Conservation (phyloP, 30 jellyfish, hydroid and myxozoan species). For the Cassiopea andromeda region DNA sequence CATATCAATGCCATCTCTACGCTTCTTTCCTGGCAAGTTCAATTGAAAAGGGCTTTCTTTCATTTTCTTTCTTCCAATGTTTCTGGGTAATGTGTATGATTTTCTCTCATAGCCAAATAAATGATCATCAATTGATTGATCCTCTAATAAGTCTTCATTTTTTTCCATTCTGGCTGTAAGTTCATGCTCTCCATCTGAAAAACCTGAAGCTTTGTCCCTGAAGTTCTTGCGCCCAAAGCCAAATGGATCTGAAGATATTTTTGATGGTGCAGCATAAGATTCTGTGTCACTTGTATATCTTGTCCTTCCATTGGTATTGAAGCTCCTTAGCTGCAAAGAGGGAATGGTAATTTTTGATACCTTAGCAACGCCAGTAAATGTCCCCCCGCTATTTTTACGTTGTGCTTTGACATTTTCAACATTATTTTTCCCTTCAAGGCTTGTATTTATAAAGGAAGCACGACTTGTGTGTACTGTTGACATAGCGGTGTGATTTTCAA, state of each 20-base stretch:
- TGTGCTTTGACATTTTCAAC: slow-evolving; percentile 41
- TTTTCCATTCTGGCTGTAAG: slow-evolving; percentile 76
- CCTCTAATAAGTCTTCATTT: slow-evolving; percentile 58
- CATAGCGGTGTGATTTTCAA: slow-evolving; percentile 55
- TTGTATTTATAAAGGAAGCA: slow-evolving; percentile 21
- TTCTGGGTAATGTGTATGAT: slow-evolving; percentile 84
- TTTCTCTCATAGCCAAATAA: slow-evolving; percentile 43
- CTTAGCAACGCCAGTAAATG: slow-evolving; percentile 78
- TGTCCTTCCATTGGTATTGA: slow-evolving; percentile 40
- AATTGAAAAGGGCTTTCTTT: slow-evolving; percentile 77
- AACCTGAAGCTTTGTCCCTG: slow-evolving; percentile 64
- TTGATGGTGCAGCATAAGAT: slow-evolving; percentile 59
- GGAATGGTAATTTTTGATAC: slow-evolving; percentile 83
- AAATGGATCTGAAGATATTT: slow-evolving; percentile 67
- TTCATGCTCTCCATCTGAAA: slow-evolving; percentile 94
- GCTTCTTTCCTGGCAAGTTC: slow-evolving; percentile 49
- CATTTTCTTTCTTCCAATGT: slow-evolving; percentile 72
- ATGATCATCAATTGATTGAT: slow-evolving; percentile 37
- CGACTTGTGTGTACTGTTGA: slow-evolving; percentile 57
- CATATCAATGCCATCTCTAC: slow-evolving; percentile 39
- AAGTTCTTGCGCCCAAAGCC: slow-evolving; percentile 68
- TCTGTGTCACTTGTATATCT: slow-evolving; percentile 77
- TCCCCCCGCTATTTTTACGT: slow-evolving; percentile 47
- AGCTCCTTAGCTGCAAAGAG: slow-evolving; percentile 65
- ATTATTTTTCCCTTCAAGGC: slow-evolving; percentile 48